Evolutionary conservation across 2,797 vertebrate genomes (phyloP).

Genomic region (Pyrocephalus nanus): DNA sequence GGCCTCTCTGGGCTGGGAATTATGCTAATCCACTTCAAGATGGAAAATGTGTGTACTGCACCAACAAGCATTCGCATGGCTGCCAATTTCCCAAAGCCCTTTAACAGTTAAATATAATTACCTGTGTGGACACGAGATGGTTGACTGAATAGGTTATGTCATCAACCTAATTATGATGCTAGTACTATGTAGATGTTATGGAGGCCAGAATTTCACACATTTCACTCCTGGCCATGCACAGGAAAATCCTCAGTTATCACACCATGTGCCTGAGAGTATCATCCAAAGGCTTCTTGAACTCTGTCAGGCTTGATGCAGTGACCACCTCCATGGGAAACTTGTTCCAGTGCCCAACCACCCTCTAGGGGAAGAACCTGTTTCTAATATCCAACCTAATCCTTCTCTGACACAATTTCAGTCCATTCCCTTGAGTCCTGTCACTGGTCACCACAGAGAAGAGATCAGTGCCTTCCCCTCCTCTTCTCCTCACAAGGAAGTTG

Average conservation of each 20-base stretch:
- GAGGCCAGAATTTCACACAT: neutral
- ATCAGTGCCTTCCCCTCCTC: neutral
- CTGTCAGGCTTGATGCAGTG: neutral
- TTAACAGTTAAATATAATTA: conserved; percentile 14
- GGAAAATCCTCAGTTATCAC: neutral
- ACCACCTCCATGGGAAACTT: neutral
- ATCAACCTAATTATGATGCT: neutral
- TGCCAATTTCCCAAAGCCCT: neutral
- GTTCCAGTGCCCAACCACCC: neutral
- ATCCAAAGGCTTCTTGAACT: neutral
- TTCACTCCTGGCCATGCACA: neutral
- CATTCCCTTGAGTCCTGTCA: neutral
- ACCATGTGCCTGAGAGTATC: neutral
- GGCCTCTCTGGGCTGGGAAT: neutral
- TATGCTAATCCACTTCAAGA: neutral
- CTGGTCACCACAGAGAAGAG: neutral
- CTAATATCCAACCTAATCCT: neutral
- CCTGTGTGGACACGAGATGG: neutral
- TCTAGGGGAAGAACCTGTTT: neutral
- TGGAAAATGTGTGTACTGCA: neutral
- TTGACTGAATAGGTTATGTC: neutral
- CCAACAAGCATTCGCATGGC: neutral
- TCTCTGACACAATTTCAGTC: neutral
- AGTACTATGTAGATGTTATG: neutral
- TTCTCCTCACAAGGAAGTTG: neutral